Base-by-base conservation (phyloP, 2,797 vertebrate genomes). In the Sebastes diaconus region DNA sequence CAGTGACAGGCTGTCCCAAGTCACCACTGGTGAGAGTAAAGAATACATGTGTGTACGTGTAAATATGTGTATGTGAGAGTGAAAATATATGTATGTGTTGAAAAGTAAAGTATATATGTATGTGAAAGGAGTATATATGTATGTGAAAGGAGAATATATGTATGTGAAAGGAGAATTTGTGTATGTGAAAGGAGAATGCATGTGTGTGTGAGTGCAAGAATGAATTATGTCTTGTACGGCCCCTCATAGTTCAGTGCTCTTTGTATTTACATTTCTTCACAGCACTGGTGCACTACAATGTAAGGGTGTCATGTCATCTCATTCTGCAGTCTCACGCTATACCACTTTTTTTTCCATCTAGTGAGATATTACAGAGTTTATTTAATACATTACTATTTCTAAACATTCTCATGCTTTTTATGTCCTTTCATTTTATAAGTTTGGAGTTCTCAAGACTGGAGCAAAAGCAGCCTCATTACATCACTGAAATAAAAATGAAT, bases 401-500 rank as follows among this genome's bases (percentile, higher is more conserved):
- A 4, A 55, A 61, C 4, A 59, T 1, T 70, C 25, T 16, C 32
- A 36, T 9, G 20, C 29, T 68, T 79, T 79, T 80, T 58, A 73
- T 68, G 42, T 50, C 27, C 4, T 61, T 54, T 32, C 39, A 18
- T 60, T 64, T 76, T 67, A 73, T 16, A 58, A 55, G 54, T 64
- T 42, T 22, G 34, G 30, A 50, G 46, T 58, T 27, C 16, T 79
- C 24, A 61, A 42, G 20, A 20, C 50, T 52, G 50, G 20, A 52
- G 50, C 18, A 52, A 52, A 52, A 52, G 30, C 57, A 27, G 34
- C 39, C 61, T 67, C 25, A 42, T 86, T 69, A 83, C 80, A 73
- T 84, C 78, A 84, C 0, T 52, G 18, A 77, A 79, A 69, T 79
- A 54, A 83, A 70, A 72, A 75, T 50, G 59, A 69, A 70, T 80